These are phyloP conservation scores for Ochropacha duplaris DNA, from an alignment of 2,888 invertebrate genomes.

Conservation along the genomic window DNA sequence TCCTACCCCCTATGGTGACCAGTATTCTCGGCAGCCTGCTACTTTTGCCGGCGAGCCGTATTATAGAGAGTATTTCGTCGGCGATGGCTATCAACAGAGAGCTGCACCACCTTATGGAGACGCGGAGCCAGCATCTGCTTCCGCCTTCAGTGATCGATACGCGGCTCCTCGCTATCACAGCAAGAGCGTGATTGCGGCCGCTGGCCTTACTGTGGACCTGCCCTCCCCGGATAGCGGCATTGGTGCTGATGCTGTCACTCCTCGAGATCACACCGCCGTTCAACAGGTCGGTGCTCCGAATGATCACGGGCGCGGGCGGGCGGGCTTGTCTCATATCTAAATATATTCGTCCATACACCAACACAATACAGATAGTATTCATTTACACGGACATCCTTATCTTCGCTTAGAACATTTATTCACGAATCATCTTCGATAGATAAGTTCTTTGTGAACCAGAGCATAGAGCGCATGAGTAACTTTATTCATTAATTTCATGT, in stretches of 20 bases:
- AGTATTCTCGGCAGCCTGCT: constrained; percentile 78
- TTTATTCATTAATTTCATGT: not conserved
- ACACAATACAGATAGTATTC: constrained; percentile 32
- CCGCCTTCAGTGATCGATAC: constrained; percentile 87
- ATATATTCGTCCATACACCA: constrained; percentile 22
- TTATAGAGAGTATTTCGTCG: constrained; percentile 91
- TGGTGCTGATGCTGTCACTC: constrained; percentile 96
- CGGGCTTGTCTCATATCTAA: constrained; percentile 47
- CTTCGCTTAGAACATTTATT: not conserved
- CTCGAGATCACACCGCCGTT: constrained; percentile 93
- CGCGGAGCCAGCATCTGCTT: constrained; percentile 83
- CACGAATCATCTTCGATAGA: not conserved
- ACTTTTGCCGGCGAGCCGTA: constrained; percentile 88
- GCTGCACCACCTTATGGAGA: constrained; percentile 82
- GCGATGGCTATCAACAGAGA: constrained; percentile 84
- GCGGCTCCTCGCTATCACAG: constrained; percentile 88
- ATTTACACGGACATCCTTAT: not conserved
- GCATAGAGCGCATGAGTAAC: not conserved
- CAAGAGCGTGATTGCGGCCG: constrained; percentile 88
- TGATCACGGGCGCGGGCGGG: constrained; percentile 69
- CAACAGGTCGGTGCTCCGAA: constrained; percentile 89
- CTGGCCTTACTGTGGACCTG: constrained; percentile 95
- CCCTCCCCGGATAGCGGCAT: constrained; percentile 98
- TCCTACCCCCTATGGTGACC: constrained; percentile 84
- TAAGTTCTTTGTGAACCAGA: not conserved